Evolutionary conservation across 2,797 vertebrate species (phyloP), one percentile per base, ranked within the genome.

Genomic region (Thaleichthys pacificus): DNA sequence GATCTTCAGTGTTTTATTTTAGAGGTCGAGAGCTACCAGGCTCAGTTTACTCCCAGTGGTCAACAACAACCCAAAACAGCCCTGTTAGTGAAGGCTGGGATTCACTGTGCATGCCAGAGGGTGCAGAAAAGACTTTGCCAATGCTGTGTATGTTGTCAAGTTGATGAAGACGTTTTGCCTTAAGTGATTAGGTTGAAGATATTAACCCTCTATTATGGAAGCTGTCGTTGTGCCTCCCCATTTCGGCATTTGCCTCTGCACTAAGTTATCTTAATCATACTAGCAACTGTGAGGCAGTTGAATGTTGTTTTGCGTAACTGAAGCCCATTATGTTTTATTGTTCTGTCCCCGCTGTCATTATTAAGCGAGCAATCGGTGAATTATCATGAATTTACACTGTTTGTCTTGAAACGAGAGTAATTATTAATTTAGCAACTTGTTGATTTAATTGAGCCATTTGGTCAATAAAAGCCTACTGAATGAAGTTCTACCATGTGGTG

Each of bases 111-210:
- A 56, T 56, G 42, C 42, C 42, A 47, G 9, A 47, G 42, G 42
- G 5, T 56, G 4, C 51, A 17, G 19, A 56, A 56, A 56, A 5
- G 51, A 56, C 51, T 17, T 56, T 56, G 51, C 51, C 51, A 56
- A 47, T 12, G 42, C 42, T 47, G 42, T 47, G 42, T 47, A 47
- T 47, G 42, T 47, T 56, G 15, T 56, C 51, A 17, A 56, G 51
- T n/a, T 56, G 51, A 56, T 56, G 51, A 56, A n/a, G 51, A 56
- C 5, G 3, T 56, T 17, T 66, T 73, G 64, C 35, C 65, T 73
- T 73, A 35, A 70, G 61, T 73, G 35, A 11, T 49, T 49, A 47
- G 9, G 51, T 58, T 66, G n/a, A 47, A 3, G 22, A 47, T 66
- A 67, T 66, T 42, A 60, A 49, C 22, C 51, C 5, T 72, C 51